Evolutionary conservation across 2,888 invertebrate genomes (phyloP).

Genomic region (Malachius bipustulatus): DNA sequence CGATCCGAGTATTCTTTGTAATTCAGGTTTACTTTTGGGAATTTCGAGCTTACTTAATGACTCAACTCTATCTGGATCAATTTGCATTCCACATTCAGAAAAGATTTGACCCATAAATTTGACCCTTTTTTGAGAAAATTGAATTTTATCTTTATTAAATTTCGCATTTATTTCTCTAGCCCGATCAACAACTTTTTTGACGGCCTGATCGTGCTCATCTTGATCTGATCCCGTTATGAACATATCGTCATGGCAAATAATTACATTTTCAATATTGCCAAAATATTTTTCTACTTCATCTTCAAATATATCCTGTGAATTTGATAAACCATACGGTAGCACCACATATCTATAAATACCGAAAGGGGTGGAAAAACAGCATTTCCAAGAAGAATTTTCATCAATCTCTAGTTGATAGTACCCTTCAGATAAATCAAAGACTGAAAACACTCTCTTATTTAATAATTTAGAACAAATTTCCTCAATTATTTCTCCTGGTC

Average conservation of each 20-base stretch:
- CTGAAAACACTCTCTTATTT: constrained; percentile 13
- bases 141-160: constrained; percentile 19
- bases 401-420: constrained; percentile 15
- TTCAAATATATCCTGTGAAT: too few species aligned
- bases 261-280: constrained; percentile 14
- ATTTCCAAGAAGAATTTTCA: constrained; percentile 17
- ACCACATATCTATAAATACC: too few species aligned
- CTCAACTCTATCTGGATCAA: constrained; percentile 5
- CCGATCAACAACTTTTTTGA: constrained; percentile 13
- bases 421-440: constrained; percentile 16
- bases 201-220: constrained; percentile 16
- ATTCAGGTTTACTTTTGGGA: constrained; percentile 1
- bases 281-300: too few species aligned
- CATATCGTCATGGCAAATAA: constrained; percentile 17
- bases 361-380: constrained; percentile 17
- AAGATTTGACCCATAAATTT: constrained; percentile 12
- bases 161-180: constrained; percentile 14
- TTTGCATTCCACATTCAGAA: constrained; percentile 6
- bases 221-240: constrained; percentile 12
- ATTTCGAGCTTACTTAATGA: not conserved
- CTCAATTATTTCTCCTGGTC: constrained; percentile 8
- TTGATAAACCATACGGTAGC: too few species aligned
- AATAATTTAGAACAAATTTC: constrained; percentile 12
- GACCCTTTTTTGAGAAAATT: constrained; percentile 15
- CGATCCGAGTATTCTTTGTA: constrained; percentile 8